Evolutionary conservation across 2,888 invertebrate species (phyloP).

Genomic region (Drosophila macrospina): DNA sequence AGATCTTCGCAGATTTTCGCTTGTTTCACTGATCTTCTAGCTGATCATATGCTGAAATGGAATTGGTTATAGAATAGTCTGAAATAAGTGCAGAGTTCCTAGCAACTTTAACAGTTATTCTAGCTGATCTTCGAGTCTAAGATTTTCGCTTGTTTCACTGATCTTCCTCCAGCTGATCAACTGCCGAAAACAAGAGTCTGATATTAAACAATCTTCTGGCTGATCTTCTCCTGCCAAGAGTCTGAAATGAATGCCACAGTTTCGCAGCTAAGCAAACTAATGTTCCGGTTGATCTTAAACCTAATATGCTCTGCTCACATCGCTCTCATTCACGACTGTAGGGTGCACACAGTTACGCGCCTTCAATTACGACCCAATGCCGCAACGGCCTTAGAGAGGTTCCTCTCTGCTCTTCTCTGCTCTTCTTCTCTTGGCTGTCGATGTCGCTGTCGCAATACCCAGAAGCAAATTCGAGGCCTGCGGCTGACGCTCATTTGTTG

Average conservation of each 20-base stretch:
- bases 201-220: neutral
- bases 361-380: conserved; percentile 65
- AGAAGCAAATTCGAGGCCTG: conserved; percentile 30
- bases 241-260: neutral
- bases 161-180: too few species aligned
- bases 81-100: too few species aligned
- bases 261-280: neutral
- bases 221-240: too few species aligned
- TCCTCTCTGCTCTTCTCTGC: neutral
- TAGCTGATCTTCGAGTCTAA: too few species aligned
- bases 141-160: too few species aligned
- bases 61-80: too few species aligned
- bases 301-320: conserved; percentile 34
- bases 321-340: conserved; percentile 38
- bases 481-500: conserved; percentile 44
- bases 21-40: too few species aligned
- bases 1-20: too few species aligned
- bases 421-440: neutral
- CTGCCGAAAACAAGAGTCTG: too few species aligned
- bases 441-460: conserved; percentile 5
- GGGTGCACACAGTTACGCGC: conserved; percentile 66
- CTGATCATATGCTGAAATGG: too few species aligned
- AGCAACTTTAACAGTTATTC: too few species aligned
- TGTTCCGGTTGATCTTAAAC: neutral
- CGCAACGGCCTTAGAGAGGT: conserved; percentile 12